Evolutionary conservation across 2,888 invertebrate species (phyloP).

Genomic region (Leptarthrus brevirostris): DNA sequence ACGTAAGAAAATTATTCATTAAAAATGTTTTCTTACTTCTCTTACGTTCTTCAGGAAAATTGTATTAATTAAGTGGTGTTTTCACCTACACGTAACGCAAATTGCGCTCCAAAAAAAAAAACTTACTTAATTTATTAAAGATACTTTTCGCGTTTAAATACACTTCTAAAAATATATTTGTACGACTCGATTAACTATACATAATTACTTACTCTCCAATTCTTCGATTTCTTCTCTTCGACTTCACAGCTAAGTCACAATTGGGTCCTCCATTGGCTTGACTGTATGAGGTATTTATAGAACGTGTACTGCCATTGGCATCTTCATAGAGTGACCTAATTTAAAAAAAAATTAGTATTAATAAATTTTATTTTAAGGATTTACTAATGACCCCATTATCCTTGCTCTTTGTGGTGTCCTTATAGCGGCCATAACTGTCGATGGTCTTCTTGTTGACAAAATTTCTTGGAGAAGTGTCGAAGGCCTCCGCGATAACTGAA

Average conservation of each 20-base stretch:
- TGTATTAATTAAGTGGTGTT: too few species aligned
- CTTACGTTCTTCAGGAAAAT: too few species aligned
- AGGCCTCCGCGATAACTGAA: conserved; percentile 65
- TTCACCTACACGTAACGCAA: too few species aligned
- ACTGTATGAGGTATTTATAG: conserved; percentile 58
- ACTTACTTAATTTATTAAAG: too few species aligned
- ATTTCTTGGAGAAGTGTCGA: conserved; percentile 66
- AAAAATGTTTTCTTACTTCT: too few species aligned
- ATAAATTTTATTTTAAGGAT: background rate
- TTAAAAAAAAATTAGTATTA: too few species aligned
- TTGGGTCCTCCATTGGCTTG: conserved; percentile 53
- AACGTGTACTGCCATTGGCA: conserved; percentile 58
- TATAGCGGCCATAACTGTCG: conserved; percentile 72
- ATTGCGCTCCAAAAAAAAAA: too few species aligned
- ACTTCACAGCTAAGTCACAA: conserved; percentile 56
- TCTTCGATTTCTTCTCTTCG: conserved; percentile 65
- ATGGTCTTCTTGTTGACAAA: conserved; percentile 69
- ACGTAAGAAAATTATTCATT: too few species aligned
- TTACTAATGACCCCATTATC: conserved; percentile 60
- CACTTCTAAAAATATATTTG: too few species aligned
- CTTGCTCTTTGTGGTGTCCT: conserved; percentile 57
- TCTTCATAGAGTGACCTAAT: conserved; percentile 59
- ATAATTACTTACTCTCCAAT: conserved; percentile 69
- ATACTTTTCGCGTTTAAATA: too few species aligned
- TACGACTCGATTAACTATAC: too few species aligned